A percentile compares a stretch with the other conserved stretches of the same genome.
Evolutionary conservation across 2,113 vertebrate genomes (phyloP).

Genomic region (Corythornis madagascariensis): DNA sequence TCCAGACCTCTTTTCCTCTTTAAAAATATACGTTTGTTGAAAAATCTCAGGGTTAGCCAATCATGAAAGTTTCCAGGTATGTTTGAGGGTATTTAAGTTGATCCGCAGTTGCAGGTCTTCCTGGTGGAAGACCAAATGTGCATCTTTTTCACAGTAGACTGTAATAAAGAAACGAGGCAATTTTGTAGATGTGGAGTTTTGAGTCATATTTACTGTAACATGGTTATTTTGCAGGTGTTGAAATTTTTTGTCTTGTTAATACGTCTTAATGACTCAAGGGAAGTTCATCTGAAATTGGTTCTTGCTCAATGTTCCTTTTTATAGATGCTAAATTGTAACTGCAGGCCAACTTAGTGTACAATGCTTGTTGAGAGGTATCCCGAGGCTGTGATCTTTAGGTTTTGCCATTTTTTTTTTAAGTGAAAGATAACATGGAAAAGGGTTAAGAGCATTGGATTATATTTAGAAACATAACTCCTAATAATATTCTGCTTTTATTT

Average conservation of each 20-base stretch:
- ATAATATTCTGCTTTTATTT: not conserved
- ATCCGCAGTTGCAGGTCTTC: not conserved
- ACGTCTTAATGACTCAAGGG: not conserved
- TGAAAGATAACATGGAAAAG: not conserved
- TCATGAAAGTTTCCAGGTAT: conserved; percentile 19
- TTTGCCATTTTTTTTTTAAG: not conserved
- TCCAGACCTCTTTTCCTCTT: not conserved
- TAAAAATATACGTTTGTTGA: not conserved
- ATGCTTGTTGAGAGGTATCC: not conserved
- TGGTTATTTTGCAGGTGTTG: not conserved
- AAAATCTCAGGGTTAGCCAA: not conserved
- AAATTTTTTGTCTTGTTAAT: not conserved
- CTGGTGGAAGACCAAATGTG: not conserved
- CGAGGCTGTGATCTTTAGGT: not conserved
- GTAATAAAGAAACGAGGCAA: not conserved
- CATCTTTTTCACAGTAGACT: not conserved
- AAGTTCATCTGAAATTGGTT: not conserved
- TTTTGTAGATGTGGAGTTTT: not conserved
- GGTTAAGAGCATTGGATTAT: not conserved
- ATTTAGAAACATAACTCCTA: not conserved
- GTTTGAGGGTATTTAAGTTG: not conserved
- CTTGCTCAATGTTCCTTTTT: not conserved
- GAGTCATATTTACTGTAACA: not conserved
- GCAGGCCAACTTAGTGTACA: not conserved
- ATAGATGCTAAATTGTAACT: accelerated